These are phyloP conservation scores for Tachysurus fulvidraco DNA, from an alignment of 2,113 vertebrate species.

Conservation along the genomic window DNA sequence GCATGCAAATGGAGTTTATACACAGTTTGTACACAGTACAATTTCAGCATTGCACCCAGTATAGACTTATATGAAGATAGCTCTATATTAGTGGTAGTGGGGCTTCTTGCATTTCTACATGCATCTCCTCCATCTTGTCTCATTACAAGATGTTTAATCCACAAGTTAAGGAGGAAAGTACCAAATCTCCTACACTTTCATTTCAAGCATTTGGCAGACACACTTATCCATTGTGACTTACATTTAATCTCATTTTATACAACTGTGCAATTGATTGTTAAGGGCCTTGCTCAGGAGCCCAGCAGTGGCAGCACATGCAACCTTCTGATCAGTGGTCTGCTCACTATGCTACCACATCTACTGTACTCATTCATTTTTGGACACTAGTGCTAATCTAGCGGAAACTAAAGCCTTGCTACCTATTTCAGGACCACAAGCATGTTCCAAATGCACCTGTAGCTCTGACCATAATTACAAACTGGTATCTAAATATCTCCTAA, in stretches of 20 bases:
- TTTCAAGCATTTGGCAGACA: too few species aligned
- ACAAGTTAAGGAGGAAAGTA: not conserved
- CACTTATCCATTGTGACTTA: too few species aligned
- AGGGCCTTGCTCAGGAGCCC: too few species aligned
- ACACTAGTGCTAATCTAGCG: not conserved
- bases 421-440: not conserved
- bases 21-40: not conserved
- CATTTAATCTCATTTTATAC: too few species aligned
- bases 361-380: not conserved
- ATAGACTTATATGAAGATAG: not conserved
- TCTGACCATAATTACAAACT: not conserved
- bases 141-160: not conserved
- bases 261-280: too few species aligned
- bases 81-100: not conserved
- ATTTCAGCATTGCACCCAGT: not conserved
- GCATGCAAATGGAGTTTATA: not conserved
- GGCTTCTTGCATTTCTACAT: not conserved
- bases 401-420: not conserved
- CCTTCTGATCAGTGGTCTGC: too few species aligned
- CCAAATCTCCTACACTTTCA: not conserved
- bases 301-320: too few species aligned
- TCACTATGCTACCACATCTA: too few species aligned
- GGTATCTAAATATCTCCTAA: not conserved
- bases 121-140: not conserved
- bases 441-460: not conserved